Evolutionary conservation across 2,113 vertebrate species (phyloP), one percentile per base, ranked within the genome.

Genomic region (Accipiter cooperii): DNA sequence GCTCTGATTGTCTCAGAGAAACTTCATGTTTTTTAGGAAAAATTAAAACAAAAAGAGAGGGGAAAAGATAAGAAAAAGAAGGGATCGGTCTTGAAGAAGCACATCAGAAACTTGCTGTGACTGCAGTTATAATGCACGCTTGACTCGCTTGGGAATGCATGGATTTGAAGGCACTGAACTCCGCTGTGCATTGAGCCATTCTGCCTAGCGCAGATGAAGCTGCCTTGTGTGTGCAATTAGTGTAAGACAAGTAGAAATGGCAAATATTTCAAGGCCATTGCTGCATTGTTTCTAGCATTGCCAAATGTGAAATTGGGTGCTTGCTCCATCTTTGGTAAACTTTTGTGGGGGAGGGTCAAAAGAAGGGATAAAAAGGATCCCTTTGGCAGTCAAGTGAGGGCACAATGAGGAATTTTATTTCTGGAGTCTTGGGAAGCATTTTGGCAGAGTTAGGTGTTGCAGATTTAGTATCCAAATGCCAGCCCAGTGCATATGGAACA

Each of bases 391-490:
- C 74, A 88, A 70, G 49, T 76, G 82, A 85, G 92, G 70, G 28
- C 47, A 64, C 54, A 70, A 69, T 69, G 40, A 80, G 58, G 63
- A 87, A 47, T 80, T 94, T 80, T 89, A 82, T 80, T 94, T 89
- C 65, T 87, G 78, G 63, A 93, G 46, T 51, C 74, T 87, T 66
- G 29, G 65, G 87, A 96, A 84, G 71, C 3, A 31, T 89, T 93
- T 91, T 88, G 96, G 95, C 91, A 84, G 47, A 46, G 65, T 63
- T 63, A 55, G 40, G 44, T 94, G 51, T 70, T 87, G 36, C 81
- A 83, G 87, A 66, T 91, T 94, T 91, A 83, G 66, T 44, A 84
- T 82, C 77, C 75, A 87, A 96, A 93, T 92, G 86, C 84, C 82
- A 92, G 38, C 54, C 70, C 57, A 33, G 61, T 87, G 61, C 54